Base-by-base conservation (phyloP, 2,888 invertebrate genomes). In the Thymelicus acteon region DNA sequence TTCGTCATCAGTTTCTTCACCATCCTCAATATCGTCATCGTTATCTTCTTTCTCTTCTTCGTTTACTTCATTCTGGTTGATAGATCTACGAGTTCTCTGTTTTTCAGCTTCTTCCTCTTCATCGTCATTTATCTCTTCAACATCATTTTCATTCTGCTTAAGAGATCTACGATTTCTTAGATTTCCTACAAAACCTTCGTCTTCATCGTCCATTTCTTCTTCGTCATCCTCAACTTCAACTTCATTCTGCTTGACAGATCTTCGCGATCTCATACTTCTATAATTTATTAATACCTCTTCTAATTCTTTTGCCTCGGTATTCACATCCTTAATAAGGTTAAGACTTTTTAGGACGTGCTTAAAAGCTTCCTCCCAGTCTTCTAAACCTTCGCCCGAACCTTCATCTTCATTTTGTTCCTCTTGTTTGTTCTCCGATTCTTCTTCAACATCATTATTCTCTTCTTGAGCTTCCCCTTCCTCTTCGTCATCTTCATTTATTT, bases 321-420 rank as follows among this genome's bases (percentile, higher is more conserved):
- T 64, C 48, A 75, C 75, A 10, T 74, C 67, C 13, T 72, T 37
- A 2, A 70, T 60, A 15, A 70, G 58, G 7, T 70, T 70, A 0
- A 70, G 60, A 7, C 75, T 70, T 60, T 60, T 70, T 24, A 69
- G 48, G 15, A 58, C 63, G 8, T 69, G 69, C 24, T 60, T 60
- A 52, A 60, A 64, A 0, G 61, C 71, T 12, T 63, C 64, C n/a
- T 74, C 72, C 39, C 72, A 67, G 8, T 75, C 74, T 7, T 72
- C 75, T 49, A 72, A 75, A n/a, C 70, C 68, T 40, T 81, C 82
- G 48, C 81, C 82, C 48, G 83, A 81, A 44, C 75, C 79, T 75
- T 73, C 74, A 57, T 73, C 72, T 24, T 73, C 72, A 24, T 58
- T 60, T 48, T 69, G 58, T 37, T 72, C 72, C 8, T 62, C 71